Conservation (phyloP, 1,140 invertebrate species). For the Drosophila kohkoa region DNA sequence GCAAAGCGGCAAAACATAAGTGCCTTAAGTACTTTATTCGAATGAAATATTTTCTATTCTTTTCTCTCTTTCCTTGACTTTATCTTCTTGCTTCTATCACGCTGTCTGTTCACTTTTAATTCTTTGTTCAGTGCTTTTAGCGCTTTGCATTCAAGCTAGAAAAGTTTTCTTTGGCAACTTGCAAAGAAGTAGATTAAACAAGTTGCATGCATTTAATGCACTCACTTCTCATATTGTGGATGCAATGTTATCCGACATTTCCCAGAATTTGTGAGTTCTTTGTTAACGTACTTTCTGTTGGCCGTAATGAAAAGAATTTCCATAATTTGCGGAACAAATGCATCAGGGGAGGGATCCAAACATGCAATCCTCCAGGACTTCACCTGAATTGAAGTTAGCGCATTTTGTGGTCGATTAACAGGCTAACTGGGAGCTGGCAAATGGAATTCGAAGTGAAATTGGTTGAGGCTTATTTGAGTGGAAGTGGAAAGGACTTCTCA, state of each 20-base stretch:
- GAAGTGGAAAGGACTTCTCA: slow-evolving; percentile 3
- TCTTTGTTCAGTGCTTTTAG: slow-evolving; percentile 1
- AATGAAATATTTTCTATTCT: slow-evolving; percentile 17
- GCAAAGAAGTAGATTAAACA: slow-evolving; percentile 6
- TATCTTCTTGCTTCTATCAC: neutral
- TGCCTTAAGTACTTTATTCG: slow-evolving; percentile 5
- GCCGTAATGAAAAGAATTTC: slow-evolving; percentile 5
- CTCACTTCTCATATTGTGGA: neutral
- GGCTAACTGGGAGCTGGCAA: neutral
- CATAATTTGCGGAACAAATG: slow-evolving; percentile 5
- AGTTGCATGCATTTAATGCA: slow-evolving; percentile 13
- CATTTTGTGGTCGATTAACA: slow-evolving; percentile 14
- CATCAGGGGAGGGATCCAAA: neutral
- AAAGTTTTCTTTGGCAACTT: slow-evolving; percentile 15
- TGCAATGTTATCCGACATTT: neutral
- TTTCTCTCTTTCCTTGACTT: neutral
- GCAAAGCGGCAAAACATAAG: neutral
- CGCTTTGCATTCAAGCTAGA: neutral
- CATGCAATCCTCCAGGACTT: neutral
- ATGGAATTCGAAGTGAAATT: slow-evolving; percentile 17
- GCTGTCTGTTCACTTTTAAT: slow-evolving; percentile 7
- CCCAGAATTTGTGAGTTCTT: neutral
- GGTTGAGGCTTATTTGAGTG: slow-evolving; percentile 33
- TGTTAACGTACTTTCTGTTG: neutral
- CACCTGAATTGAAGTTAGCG: neutral